phyloP scores from a whole-genome alignment of 2,797 vertebrate genomes.

The Rhinichthys osculus region DNA sequence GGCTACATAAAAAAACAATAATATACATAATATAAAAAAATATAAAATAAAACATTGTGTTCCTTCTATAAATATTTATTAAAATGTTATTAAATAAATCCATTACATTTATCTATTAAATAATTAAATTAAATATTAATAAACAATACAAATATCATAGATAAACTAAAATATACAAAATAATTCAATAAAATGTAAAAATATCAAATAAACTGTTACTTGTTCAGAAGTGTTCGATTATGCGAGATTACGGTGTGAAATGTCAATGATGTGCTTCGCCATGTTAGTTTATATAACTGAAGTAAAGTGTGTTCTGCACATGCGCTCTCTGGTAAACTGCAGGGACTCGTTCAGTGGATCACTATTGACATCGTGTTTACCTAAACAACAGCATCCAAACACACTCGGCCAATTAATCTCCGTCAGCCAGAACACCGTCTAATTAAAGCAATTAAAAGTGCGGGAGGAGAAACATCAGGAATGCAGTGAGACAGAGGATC shows the following conservation, averaged over 20 bases:
- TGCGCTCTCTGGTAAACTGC: neutral
- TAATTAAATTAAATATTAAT: neutral
- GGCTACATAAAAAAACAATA: too few relatives aligned
- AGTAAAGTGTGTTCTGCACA: neutral
- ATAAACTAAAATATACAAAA: neutral
- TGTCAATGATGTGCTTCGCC: neutral
- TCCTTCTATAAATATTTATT: too few relatives aligned
- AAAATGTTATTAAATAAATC: neutral
- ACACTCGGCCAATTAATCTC: slow-evolving; percentile 26
- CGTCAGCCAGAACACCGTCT: slow-evolving; percentile 21
- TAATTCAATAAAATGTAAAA: neutral
- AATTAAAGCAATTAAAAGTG: slow-evolving; percentile 55
- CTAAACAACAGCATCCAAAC: neutral
- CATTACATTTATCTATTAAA: neutral
- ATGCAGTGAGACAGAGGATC: neutral
- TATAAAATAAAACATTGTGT: too few relatives aligned
- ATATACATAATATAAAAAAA: too few relatives aligned
- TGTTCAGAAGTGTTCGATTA: neutral
- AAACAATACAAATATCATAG: neutral
- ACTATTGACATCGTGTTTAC: slow-evolving; percentile 24
- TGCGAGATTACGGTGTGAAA: neutral
- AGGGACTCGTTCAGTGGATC: neutral
- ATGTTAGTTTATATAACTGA: neutral
- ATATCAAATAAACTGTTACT: neutral
- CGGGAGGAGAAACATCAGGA: slow-evolving; percentile 8